Conservation (phyloP, 64 coral and sea anemone species). For the Stylophora pistillata region DNA sequence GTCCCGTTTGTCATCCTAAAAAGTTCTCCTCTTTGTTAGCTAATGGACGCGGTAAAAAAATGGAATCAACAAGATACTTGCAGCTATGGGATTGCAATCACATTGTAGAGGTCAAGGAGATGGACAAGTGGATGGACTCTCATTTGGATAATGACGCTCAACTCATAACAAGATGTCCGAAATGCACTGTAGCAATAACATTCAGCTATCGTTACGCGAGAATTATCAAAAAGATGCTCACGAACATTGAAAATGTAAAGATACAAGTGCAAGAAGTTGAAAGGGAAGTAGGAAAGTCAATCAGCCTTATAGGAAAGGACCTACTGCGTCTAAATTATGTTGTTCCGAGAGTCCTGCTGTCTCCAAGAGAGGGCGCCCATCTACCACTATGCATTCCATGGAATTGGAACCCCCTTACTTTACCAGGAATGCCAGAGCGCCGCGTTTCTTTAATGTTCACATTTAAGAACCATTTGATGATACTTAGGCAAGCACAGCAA, state of each 20-base stretch:
- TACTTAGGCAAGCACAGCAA: neutral
- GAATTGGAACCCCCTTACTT: neutral
- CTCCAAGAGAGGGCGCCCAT: neutral
- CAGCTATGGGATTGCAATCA: slow-evolving; percentile 30
- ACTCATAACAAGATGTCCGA: slow-evolving; percentile 4
- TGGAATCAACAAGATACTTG: slow-evolving; percentile 2
- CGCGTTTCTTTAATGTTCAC: neutral
- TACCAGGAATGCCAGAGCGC: neutral
- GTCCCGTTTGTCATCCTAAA: slow-evolving; percentile 42
- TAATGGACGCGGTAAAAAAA: neutral
- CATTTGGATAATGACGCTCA: neutral
- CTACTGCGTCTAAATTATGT: neutral
- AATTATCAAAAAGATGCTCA: slow-evolving; percentile 15
- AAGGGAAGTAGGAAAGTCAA: neutral
- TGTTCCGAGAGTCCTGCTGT: neutral
- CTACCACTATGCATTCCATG: neutral
- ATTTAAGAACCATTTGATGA: neutral
- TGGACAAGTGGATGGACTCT: slow-evolving; percentile 22
- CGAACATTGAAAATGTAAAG: neutral
- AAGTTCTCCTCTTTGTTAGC: slow-evolving; percentile 19
- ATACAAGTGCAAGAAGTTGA: neutral
- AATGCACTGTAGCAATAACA: slow-evolving; percentile 18
- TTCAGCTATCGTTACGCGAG: slow-evolving; percentile 53
- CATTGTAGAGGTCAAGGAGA: slow-evolving; percentile 19
- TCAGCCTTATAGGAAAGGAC: neutral